Evolutionary conservation across 2,797 vertebrate species (phyloP).

Genomic region (Clarias platycephalus): DNA sequence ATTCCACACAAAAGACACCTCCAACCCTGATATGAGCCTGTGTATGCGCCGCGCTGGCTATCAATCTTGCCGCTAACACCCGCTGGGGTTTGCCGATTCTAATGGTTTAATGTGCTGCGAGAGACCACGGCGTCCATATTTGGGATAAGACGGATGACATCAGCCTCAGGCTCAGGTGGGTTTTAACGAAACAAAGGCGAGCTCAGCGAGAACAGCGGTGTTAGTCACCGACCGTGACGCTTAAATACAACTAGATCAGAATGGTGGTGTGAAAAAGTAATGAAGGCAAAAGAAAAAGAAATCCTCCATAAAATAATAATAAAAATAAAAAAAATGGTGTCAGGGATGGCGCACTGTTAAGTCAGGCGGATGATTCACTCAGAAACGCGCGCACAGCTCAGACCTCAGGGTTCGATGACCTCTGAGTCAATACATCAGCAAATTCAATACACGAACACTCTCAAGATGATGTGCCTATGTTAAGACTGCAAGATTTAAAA

Average conservation of each 20-base stretch:
- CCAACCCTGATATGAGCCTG: not conserved
- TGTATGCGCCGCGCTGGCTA: not conserved
- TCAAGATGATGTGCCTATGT: constrained; percentile 19
- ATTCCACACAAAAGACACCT: not conserved
- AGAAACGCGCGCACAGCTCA: not conserved
- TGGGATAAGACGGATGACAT: constrained; percentile 28
- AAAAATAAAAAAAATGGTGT: not conserved
- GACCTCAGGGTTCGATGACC: not conserved
- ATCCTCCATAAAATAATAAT: too few relatives aligned
- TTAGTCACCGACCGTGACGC: constrained; percentile 34
- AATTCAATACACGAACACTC: not conserved
- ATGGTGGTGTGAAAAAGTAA: constrained; percentile 22
- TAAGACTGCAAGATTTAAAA: not conserved
- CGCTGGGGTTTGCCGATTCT: not conserved
- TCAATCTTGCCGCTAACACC: not conserved
- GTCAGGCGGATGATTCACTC: constrained; percentile 28
- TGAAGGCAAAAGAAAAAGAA: not conserved
- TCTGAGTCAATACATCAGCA: constrained; percentile 10
- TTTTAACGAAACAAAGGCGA: constrained; percentile 28
- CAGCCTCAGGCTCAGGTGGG: constrained; percentile 43
- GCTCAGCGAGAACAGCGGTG: constrained; percentile 25
- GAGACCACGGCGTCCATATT: not conserved
- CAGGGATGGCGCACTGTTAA: constrained; percentile 1
- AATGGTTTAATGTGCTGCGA: constrained; percentile 15
- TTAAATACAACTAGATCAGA: constrained; percentile 36